Evolutionary conservation across 2,113 vertebrate genomes (phyloP).

Genomic region (Anarrhichthys ocellatus): DNA sequence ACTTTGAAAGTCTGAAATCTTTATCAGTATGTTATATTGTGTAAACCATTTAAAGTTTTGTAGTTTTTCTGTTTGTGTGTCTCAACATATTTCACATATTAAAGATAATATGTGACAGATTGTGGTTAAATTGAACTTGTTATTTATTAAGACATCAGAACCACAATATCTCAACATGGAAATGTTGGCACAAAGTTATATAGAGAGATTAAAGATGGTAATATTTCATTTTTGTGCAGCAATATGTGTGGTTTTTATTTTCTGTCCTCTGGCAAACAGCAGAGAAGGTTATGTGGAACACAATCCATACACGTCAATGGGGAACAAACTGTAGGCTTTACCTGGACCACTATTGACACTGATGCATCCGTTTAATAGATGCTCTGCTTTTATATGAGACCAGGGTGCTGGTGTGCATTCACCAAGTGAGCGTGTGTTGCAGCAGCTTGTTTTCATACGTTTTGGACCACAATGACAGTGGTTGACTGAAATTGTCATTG

Average conservation of each 20-base stretch:
- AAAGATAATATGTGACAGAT: neutral
- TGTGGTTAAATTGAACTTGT: neutral
- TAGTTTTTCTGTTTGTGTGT: neutral
- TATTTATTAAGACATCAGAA: neutral
- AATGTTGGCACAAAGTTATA: neutral
- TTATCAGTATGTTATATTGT: neutral
- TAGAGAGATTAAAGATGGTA: neutral
- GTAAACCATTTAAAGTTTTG: neutral
- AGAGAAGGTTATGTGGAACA: neutral
- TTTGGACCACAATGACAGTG: constrained; percentile 29
- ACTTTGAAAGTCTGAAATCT: neutral
- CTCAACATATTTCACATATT: neutral
- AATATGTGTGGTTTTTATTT: neutral
- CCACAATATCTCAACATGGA: neutral
- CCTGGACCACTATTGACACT: neutral
- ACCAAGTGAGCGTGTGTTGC: neutral
- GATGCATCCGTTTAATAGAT: neutral
- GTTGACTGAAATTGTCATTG: constrained; percentile 43
- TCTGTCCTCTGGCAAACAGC: neutral
- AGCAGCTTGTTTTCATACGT: constrained; percentile 29
- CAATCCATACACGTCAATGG: neutral
- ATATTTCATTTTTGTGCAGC: neutral
- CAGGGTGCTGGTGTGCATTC: neutral
- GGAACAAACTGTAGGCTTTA: neutral
- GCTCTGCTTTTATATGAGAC: constrained; percentile 7